phyloP scores from a whole-genome alignment of 2,888 invertebrate genomes.

The Hypsopygia costalis region DNA sequence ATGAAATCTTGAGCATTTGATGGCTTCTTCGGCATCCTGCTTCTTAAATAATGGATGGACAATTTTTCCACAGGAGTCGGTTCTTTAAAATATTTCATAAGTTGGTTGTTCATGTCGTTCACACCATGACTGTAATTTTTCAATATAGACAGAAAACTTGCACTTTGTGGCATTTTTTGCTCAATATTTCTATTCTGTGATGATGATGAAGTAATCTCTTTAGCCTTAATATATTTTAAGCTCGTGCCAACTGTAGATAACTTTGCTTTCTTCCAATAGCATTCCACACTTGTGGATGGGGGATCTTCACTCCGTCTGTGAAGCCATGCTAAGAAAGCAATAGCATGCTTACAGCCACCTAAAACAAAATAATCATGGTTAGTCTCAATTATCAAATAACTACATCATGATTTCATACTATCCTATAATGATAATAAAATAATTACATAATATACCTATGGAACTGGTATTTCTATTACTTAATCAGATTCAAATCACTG shows the following conservation, averaged over 20 bases:
- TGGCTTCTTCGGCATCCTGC: background rate
- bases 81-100: no score
- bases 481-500: no score
- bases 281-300: slow-evolving; percentile 13
- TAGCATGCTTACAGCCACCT: slow-evolving; percentile 17
- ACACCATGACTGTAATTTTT: no score
- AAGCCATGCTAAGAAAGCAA: slow-evolving; percentile 21
- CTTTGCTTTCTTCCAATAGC: slow-evolving; percentile 18
- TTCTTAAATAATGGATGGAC: background rate
- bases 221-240: background rate
- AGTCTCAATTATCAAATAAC: no score
- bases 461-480: no score
- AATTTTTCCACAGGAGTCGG: background rate
- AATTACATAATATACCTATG: no score
- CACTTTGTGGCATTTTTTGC: no score
- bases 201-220: background rate
- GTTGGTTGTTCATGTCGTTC: background rate
- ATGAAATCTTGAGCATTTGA: background rate
- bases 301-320: slow-evolving; percentile 21
- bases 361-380: background rate
- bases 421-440: no score
- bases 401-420: no score
- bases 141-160: no score
- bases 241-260: background rate
- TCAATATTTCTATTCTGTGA: no score